A percentile compares a stretch with the other conserved stretches of the same genome.
These are phyloP conservation scores for Mythimna lalbum DNA, from an alignment of 2,888 invertebrate genomes.

Conservation along the genomic window DNA sequence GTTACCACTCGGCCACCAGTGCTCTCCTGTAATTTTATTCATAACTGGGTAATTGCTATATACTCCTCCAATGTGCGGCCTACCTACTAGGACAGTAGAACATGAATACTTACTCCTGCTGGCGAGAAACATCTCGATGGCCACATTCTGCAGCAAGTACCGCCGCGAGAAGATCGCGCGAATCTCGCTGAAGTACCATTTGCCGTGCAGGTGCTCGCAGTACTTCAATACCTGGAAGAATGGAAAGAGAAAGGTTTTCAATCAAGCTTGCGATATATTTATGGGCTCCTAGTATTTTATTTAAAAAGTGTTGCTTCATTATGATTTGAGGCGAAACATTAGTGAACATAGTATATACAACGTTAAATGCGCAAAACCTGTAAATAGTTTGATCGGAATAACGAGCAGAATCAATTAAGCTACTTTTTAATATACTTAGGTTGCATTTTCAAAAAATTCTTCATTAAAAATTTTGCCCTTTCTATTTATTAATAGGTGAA, in stretches of 20 bases:
- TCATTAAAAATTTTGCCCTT: too few species aligned
- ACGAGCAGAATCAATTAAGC: too few species aligned
- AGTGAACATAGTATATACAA: too few species aligned
- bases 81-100: background rate
- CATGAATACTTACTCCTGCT: slow-evolving; percentile 96
- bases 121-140: slow-evolving; percentile 99
- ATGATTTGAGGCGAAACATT: background rate
- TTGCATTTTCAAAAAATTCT: too few species aligned
- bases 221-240: slow-evolving; percentile 96
- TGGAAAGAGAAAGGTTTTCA: background rate
- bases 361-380: too few species aligned
- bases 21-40: too few species aligned
- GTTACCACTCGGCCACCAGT: too few species aligned
- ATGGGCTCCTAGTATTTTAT: background rate
- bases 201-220: slow-evolving; percentile 99
- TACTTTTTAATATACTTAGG: too few species aligned
- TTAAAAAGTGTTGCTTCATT: background rate
- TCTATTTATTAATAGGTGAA: too few species aligned
- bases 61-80: slow-evolving; percentile 6
- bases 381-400: too few species aligned
- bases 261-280: background rate
- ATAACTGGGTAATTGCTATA: background rate
- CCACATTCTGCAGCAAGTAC: slow-evolving; percentile 98
- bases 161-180: slow-evolving; percentile 99
- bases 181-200: slow-evolving; percentile 99